Evolutionary conservation across 2,113 vertebrate species (phyloP), one percentile per base, ranked within the genome.

Genomic region (Oreotrochilus melanogaster): DNA sequence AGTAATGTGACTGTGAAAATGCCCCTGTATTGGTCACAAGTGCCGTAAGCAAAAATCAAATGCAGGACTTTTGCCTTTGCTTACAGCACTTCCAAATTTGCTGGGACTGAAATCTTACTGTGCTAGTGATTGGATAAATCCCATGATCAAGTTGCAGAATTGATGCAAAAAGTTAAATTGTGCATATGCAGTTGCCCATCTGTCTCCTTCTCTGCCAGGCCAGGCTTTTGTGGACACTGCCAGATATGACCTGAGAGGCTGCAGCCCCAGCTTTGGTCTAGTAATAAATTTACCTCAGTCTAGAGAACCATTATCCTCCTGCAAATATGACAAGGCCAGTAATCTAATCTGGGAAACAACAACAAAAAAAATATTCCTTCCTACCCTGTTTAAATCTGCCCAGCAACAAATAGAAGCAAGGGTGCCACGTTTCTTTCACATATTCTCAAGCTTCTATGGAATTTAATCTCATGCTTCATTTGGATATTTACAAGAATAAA

Each of bases 401-500:
- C 7, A 2, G 64, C 58, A 92, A 50, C 9, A 35, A 94, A 90
- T 12, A 37, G 85, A 94, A 88, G 53, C 47, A 42, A 78, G 58
- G 50, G 39, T 53, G 35, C 82, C 56, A 61, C 56, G 48, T 56
- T 92, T 50, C 51, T 11, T 92, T 67, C 66, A 69, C 58, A 39
- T 18, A 18, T 84, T 95, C 92, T 50, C 72, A 95, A 92, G 79
- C 95, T 90, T 75, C 91, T 37, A 62, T 78, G 81, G 75, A 78
- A 67, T 96, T 96, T 93, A 92, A 96, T 91, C 92, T 91, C 93
- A 31, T 92, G 66, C 84, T 95, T 90, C 69, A 35, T 31, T 9
- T 89, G 73, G 48, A 78, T 94, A 93, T 94, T 92, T 94, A 89
- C 94, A 76, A 64, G 53, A 94, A 74, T 88, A 81, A 96, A 88